Conservation (phyloP, 2,113 vertebrate species). For the Rhombomys opimus region DNA sequence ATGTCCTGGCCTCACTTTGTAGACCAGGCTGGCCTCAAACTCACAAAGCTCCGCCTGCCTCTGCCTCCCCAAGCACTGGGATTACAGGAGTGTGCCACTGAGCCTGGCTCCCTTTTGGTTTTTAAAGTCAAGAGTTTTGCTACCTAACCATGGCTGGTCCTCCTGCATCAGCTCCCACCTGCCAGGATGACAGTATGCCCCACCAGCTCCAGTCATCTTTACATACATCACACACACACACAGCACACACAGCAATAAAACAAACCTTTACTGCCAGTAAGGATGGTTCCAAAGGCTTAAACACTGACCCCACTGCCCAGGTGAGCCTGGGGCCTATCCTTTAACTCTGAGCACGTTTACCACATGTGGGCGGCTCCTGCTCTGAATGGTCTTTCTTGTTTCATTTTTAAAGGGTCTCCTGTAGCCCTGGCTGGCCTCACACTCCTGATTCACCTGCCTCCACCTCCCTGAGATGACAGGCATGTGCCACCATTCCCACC, state of each 20-base stretch:
- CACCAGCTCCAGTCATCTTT: too few relatives aligned
- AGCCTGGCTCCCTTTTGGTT: not conserved
- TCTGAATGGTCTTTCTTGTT: not conserved
- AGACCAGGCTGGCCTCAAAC: not conserved
- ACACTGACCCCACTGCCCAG: not conserved
- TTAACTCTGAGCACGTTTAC: not conserved
- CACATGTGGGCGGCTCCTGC: not conserved
- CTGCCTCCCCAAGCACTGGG: not conserved
- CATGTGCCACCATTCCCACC: not conserved
- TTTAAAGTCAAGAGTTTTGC: not conserved
- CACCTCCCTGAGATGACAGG: not conserved
- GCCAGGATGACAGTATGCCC: not conserved
- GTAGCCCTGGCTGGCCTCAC: not conserved
- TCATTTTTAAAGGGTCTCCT: not conserved
- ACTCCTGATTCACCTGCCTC: not conserved
- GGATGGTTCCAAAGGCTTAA: not conserved
- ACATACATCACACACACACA: not conserved
- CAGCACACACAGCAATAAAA: not conserved
- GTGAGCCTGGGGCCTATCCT: too few relatives aligned
- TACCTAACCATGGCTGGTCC: not conserved
- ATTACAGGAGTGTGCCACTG: too few relatives aligned
- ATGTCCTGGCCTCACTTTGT: not conserved
- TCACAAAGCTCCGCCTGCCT: not conserved
- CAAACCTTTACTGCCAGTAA: not conserved
- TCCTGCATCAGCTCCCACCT: not conserved